phyloP scores from a whole-genome alignment of 2,797 vertebrate genomes.

The Pangasius krempfi region DNA sequence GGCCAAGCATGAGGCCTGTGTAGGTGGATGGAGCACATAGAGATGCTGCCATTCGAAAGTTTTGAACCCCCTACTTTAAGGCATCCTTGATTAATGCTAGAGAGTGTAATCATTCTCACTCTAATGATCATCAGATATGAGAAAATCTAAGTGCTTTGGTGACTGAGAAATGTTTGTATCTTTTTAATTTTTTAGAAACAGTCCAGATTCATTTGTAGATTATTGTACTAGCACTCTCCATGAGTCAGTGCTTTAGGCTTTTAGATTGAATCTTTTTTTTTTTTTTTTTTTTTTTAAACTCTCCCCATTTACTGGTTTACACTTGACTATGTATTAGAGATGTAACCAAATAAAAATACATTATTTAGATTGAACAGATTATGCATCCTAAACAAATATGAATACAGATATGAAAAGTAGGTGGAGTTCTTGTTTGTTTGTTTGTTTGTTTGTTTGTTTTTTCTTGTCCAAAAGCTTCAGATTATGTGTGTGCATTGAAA shows the following conservation, averaged over 20 bases:
- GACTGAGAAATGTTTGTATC: neutral
- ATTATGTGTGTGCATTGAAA: neutral
- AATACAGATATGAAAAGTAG: no score
- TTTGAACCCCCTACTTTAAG: neutral
- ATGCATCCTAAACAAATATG: no score
- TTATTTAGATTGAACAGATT: neutral
- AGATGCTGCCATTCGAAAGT: neutral
- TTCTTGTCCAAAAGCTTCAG: neutral
- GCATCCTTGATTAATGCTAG: neutral
- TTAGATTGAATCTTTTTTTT: neutral
- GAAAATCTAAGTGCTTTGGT: neutral
- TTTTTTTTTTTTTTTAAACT: neutral
- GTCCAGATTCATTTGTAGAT: neutral
- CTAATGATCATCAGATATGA: neutral
- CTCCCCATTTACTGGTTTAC: neutral
- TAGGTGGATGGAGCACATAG: neutral
- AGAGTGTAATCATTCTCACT: neutral
- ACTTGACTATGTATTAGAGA: no score
- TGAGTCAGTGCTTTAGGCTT: neutral
- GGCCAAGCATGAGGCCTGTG: neutral
- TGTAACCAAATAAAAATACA: neutral
- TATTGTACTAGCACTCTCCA: neutral
- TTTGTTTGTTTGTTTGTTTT: neutral
- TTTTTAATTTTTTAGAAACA: neutral
- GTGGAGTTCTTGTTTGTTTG: neutral